Evolutionary conservation across 2,888 invertebrate genomes (phyloP), one percentile per base, ranked within the genome.

Genomic region (Cataglyphis albicans): DNA sequence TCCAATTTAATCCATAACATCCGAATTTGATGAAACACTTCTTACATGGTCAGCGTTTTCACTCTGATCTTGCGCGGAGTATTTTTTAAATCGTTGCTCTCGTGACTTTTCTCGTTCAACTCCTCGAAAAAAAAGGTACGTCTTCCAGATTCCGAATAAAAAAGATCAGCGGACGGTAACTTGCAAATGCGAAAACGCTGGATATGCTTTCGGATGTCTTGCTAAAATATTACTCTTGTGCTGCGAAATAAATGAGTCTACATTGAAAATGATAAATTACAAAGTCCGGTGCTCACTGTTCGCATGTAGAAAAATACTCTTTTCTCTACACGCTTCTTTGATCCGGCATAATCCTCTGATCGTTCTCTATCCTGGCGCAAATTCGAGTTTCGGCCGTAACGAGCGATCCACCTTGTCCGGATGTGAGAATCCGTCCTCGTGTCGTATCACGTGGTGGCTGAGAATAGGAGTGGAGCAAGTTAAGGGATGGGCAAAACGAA

Each of bases 341-440:
- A 59, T 57, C 29, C 48, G 29, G 74, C 80, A 57, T 76, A 78
- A 83, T 82, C 76, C 48, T 75, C 55, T 48, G n/a, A 76, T 75
- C 83, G 81, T 86, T 70, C 70, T 59, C 29, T 41, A 21, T 81
- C 80, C 67, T 21, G 32, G 67, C 82, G 83, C 85, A 84, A 91
- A 90, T 88, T 89, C 80, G 83, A 84, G 83, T 87, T 86, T 83
- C 83, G 65, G 55, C 78, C 76, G 83, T 90, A 88, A 90, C 86
- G 86, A 86, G 84, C 83, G 75, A 84, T 82, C 86, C 32, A 63
- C n/a, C 81, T 48, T 32, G 72, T 55, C 82, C 59, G 61, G 83
- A 81, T 81, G 82, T 63, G 74, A 82, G 35, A 70, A 75, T 72
- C 59, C 73, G 44, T 55, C 76, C 65, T 82, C 67, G 68, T 63